phyloP scores from a whole-genome alignment of 2,888 invertebrate genomes.

The Drosophila vallismaia region DNA sequence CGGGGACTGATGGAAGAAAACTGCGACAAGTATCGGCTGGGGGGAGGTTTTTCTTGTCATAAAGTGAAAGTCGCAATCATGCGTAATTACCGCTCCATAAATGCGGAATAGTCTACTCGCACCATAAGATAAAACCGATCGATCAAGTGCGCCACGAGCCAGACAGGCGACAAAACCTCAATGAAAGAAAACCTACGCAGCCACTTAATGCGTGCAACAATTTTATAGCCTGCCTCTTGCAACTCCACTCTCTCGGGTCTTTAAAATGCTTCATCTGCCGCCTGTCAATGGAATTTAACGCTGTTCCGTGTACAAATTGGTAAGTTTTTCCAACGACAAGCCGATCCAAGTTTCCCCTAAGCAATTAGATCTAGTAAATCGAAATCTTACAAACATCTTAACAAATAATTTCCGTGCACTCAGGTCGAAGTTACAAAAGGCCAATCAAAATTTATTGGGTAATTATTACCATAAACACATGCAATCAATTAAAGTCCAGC shows the following conservation, averaged over 20 bases:
- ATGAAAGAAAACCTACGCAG: constrained; percentile 41
- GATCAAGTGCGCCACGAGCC: constrained; percentile 49
- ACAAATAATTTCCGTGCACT: not conserved
- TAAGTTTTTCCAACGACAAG: constrained; percentile 37
- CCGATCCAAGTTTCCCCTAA: not conserved
- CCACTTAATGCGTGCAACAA: constrained; percentile 49
- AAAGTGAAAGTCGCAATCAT: constrained; percentile 68
- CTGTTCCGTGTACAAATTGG: constrained; percentile 49
- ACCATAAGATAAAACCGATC: constrained; percentile 70
- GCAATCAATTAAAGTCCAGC: constrained; percentile 25
- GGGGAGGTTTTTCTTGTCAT: constrained; percentile 52
- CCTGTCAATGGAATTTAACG: constrained; percentile 44
- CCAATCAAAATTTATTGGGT: not conserved
- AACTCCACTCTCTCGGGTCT: not conserved
- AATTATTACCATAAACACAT: constrained; percentile 6
- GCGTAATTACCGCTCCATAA: constrained; percentile 67
- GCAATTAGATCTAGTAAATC: constrained; percentile 7
- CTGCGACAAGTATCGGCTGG: constrained; percentile 58
- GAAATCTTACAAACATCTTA: no score
- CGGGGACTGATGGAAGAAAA: constrained; percentile 39
- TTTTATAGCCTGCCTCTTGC: constrained; percentile 32
- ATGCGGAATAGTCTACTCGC: constrained; percentile 73
- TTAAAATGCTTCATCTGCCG: constrained; percentile 17
- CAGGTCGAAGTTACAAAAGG: not conserved
- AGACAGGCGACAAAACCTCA: constrained; percentile 52